A percentile compares a stretch with the other conserved stretches of the same genome.
phyloP scores from a whole-genome alignment of 2,113 vertebrate species.

The Panthera leo region DNA sequence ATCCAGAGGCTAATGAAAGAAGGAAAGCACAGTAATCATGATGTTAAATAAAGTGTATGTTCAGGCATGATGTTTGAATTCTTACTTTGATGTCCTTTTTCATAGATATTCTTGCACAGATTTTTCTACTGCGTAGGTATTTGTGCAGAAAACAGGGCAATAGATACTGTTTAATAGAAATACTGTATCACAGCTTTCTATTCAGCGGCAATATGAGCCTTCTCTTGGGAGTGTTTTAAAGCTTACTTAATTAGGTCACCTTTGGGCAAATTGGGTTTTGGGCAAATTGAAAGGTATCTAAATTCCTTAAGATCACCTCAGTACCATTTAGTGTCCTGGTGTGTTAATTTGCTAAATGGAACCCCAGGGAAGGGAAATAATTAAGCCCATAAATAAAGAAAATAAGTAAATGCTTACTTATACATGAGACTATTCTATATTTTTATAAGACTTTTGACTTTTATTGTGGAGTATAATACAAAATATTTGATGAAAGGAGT shows the following conservation, averaged over 20 bases:
- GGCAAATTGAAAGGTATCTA: slow-evolving; percentile 51
- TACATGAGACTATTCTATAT: background rate
- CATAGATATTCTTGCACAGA: background rate
- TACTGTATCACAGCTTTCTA: slow-evolving; percentile 31
- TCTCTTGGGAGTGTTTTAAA: slow-evolving; percentile 57
- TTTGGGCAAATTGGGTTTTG: slow-evolving; percentile 63
- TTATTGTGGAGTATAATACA: background rate
- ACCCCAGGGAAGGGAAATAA: slow-evolving; percentile 48
- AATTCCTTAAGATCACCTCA: slow-evolving; percentile 60
- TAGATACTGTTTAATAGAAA: background rate
- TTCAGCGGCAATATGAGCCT: background rate
- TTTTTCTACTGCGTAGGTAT: slow-evolving; percentile 22
- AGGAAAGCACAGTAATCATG: background rate
- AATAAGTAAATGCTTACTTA: slow-evolving; percentile 64
- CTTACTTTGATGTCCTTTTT: background rate
- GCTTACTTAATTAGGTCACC: slow-evolving; percentile 63
- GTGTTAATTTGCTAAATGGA: slow-evolving; percentile 65
- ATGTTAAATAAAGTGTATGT: slow-evolving; percentile 12
- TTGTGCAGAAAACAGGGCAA: background rate
- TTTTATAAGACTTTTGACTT: background rate
- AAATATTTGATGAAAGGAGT: slow-evolving; percentile 17
- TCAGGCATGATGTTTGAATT: background rate
- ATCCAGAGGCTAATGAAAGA: slow-evolving; percentile 63
- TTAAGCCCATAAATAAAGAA: slow-evolving; percentile 60
- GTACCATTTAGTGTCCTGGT: slow-evolving; percentile 26